Conservation (phyloP, 1,140 invertebrate genomes). For the Cyphomyrmex costatus region DNA sequence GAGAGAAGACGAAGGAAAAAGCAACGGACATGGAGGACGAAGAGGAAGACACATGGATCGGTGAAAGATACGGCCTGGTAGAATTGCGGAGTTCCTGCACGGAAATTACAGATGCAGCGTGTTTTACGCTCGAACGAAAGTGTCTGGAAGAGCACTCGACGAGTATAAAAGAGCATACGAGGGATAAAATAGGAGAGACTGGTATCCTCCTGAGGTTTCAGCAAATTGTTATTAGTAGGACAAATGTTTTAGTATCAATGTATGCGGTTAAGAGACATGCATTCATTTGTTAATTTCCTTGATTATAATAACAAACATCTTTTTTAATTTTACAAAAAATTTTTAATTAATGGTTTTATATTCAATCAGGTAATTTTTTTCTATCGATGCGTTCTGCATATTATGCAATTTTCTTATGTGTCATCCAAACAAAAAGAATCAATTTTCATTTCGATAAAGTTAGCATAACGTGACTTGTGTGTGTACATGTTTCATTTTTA, state of each 20-base stretch:
- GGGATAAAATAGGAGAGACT: not conserved
- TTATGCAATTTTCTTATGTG: not conserved
- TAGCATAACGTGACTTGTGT: not conserved
- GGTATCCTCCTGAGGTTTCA: not conserved
- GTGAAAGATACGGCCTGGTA: conserved; percentile 42
- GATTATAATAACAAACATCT: not conserved
- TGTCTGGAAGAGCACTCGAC: conserved; percentile 56
- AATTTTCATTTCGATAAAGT: not conserved
- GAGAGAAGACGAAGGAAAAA: conserved; percentile 6
- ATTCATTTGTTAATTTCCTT: not conserved
- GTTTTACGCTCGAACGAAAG: conserved; percentile 72
- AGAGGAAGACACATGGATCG: conserved; percentile 23
- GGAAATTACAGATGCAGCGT: conserved; percentile 77
- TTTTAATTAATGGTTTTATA: not conserved
- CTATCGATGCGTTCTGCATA: not conserved
- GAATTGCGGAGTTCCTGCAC: conserved; percentile 67
- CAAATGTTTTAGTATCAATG: conserved; percentile 3
- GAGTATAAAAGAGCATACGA: conserved; percentile 10
- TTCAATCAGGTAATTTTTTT: not conserved
- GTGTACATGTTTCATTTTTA: too few relatives aligned
- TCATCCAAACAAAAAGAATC: not conserved
- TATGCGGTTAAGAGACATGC: not conserved
- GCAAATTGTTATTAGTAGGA: conserved; percentile 41
- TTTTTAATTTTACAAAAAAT: not conserved
- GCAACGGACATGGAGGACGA: not conserved